Conservation (phyloP, 2,797 vertebrate genomes). For the Calcarius lapponicus region DNA sequence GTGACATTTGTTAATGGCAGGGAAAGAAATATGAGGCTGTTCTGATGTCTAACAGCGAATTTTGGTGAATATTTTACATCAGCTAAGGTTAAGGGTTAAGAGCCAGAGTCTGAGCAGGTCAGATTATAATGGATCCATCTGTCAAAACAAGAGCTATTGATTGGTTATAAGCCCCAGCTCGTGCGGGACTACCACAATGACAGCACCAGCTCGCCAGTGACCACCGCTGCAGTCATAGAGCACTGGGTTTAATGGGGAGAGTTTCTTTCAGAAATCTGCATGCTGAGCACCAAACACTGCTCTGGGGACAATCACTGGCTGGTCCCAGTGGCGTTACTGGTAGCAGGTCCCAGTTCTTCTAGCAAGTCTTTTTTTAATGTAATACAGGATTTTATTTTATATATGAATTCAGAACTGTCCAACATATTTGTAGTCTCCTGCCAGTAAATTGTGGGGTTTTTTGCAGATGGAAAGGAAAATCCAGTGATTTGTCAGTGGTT, state of each 20-base stretch:
- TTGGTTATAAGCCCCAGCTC: background rate
- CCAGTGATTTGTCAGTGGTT: background rate
- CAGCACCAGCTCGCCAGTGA: fast-evolving
- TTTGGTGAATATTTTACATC: constrained; percentile 11
- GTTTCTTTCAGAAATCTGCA: background rate
- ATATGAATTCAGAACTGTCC: background rate
- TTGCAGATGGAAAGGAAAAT: background rate
- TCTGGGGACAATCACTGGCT: background rate
- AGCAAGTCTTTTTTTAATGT: background rate
- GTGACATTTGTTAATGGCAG: background rate
- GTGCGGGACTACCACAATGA: background rate
- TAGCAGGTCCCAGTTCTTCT: background rate
- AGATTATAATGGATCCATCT: background rate
- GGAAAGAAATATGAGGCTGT: background rate
- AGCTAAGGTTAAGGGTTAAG: background rate
- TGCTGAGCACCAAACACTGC: background rate
- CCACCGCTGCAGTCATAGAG: fast-evolving
- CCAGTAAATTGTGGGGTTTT: background rate
- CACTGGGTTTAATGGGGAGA: background rate
- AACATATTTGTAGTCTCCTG: background rate
- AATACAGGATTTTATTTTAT: background rate
- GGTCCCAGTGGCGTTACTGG: background rate
- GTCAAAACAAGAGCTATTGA: background rate
- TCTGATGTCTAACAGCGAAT: background rate
- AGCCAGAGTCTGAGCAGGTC: background rate